Evolutionary conservation across 2,113 vertebrate species (phyloP), one percentile per base, ranked within the genome.

Genomic region (Madoqua kirkii): DNA sequence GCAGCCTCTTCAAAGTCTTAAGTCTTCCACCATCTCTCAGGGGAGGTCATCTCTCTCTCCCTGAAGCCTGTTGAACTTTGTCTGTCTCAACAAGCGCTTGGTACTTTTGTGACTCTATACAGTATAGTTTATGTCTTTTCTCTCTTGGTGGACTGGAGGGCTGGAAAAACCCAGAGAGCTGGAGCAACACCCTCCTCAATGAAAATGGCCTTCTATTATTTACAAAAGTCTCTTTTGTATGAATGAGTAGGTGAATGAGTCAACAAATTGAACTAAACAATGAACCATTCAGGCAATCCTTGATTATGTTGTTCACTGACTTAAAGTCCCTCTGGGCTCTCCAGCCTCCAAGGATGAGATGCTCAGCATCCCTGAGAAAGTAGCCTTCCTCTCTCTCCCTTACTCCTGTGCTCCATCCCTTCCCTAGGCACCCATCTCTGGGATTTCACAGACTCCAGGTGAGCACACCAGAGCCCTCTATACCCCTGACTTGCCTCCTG

Each of bases 231-330:
- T 54, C 36, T 27, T 48, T 4, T 33, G 23, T 21, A 3, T 52
- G 71, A 81, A 78, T 31, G 59, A 93, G 4, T 15, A 15, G 12
- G 57, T 19, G 19, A 33, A 50, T 11, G 33, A 79, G 25, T 2
- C 33, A 10, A 7, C 1, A 33, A 9, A 0, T 7, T 48, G 2
- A 11, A 6, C 2, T 12, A 12, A 45, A 23, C 7, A 3, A 14
- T 3, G 11, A 13, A 14, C 7, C 43, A 14, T 6, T 6, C 52
- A 23, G 60, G 15, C 59, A 31, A 14, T 12, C 25, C 62, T 62
- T 12, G 0, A 19, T 19, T 17, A 52, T 85, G 52, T 21, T 13
- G 19, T 33, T 76, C 12, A 33, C 54, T 8, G 29, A 27, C n/a
- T 64, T 19, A 31, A 76, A 33, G 29, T 17, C 6, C 40, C 71